Conservation (phyloP, 2,888 invertebrate genomes). For the Sinohyriopsis cumingii region DNA sequence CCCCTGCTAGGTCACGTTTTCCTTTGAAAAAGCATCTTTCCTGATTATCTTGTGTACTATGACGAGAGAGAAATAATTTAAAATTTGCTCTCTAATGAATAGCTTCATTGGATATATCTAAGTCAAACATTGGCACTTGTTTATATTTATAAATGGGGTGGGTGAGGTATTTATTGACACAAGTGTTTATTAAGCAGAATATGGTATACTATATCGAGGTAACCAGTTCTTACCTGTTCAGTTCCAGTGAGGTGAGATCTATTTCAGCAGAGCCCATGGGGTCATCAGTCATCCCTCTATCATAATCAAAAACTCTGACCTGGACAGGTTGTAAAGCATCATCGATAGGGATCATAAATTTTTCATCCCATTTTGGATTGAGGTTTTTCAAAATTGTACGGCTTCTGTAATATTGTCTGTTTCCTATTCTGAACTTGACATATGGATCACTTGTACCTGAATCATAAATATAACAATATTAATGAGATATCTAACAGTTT, state of each 20-base stretch:
- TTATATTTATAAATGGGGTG: not conserved
- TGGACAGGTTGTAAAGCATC: constrained; percentile 62
- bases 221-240: constrained; percentile 74
- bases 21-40: no score
- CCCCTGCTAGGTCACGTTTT: no score
- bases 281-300: constrained; percentile 95
- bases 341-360: constrained; percentile 83
- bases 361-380: constrained; percentile 99
- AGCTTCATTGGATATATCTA: no score
- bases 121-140: no score
- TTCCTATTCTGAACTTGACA: constrained; percentile 93
- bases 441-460: constrained; percentile 96
- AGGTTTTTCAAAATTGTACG: constrained; percentile 94
- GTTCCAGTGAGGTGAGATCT: constrained; percentile 87
- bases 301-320: constrained; percentile 90
- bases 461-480: constrained; percentile 9
- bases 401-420: constrained; percentile 92
- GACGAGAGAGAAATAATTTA: no score
- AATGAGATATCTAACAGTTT: not conserved
- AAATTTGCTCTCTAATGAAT: no score
- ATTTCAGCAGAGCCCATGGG: constrained; percentile 95
- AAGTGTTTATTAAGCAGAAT: no score
- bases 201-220: no score
- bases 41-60: no score
- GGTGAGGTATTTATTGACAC: not conserved